Conservation (phyloP, 2,113 vertebrate genomes). For the Tricholaema leucomelas region DNA sequence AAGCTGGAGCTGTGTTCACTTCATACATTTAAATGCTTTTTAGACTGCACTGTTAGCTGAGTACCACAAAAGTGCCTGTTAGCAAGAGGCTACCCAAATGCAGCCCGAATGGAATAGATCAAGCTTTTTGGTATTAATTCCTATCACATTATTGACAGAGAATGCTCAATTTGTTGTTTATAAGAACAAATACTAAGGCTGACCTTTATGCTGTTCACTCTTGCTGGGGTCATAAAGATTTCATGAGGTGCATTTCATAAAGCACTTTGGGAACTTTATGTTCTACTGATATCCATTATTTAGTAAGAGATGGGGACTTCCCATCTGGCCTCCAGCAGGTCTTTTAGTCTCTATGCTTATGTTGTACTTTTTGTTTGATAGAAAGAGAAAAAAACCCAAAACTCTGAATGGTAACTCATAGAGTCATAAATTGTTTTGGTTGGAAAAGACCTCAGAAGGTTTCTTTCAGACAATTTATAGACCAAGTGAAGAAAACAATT, state of each 20-base stretch:
- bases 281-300: not conserved
- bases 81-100: not conserved
- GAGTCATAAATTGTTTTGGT: too few relatives aligned
- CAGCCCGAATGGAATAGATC: not conserved
- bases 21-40: not conserved
- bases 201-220: not conserved
- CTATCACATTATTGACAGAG: not conserved
- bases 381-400: not conserved
- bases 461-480: not conserved
- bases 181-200: not conserved
- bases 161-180: not conserved
- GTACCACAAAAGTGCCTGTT: not conserved
- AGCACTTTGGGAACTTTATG: rapidly evolving
- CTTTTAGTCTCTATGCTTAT: not conserved
- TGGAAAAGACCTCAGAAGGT: not conserved
- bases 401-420: not conserved
- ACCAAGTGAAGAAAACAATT: not conserved
- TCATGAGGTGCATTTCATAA: not conserved
- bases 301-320: not conserved
- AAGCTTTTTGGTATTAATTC: not conserved
- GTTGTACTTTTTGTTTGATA: not conserved
- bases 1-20: not conserved
- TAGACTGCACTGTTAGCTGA: not conserved
- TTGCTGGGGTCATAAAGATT: not conserved
- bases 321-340: not conserved